Conservation (phyloP, 37 sponge, comb jelly and placozoan genomes). For the Halisarca cf. caerulea region DNA sequence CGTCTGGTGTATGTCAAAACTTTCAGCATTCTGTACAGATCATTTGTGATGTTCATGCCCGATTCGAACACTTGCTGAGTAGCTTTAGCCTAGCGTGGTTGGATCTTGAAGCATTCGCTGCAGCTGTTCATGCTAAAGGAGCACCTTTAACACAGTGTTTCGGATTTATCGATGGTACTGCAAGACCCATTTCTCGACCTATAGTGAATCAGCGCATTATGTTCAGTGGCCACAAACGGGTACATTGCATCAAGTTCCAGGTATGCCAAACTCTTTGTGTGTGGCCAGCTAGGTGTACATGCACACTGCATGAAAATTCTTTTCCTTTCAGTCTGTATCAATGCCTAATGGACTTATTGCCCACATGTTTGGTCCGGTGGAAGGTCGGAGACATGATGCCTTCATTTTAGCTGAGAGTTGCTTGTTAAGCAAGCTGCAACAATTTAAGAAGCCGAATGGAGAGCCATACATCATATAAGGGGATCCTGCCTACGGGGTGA, state of each 20-base stretch:
- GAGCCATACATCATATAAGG: background rate
- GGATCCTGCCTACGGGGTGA: background rate
- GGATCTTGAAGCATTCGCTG: background rate
- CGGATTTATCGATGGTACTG: background rate
- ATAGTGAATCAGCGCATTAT: background rate
- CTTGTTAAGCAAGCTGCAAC: background rate
- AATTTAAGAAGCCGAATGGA: background rate
- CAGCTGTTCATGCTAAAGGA: background rate
- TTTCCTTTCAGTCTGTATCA: background rate
- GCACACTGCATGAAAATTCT: background rate
- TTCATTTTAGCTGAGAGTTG: background rate
- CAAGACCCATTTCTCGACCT: background rate
- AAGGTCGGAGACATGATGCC: background rate
- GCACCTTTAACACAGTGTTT: background rate
- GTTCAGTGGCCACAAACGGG: background rate
- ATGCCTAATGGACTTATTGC: conserved; percentile 1
- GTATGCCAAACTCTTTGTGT: background rate
- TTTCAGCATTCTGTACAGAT: background rate
- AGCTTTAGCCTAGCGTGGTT: background rate
- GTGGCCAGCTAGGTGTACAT: background rate
- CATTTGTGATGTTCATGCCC: background rate
- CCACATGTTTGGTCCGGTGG: background rate
- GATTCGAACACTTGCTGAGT: background rate
- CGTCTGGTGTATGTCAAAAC: background rate
- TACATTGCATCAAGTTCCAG: conserved; percentile 11